Evolutionary conservation across 1,140 invertebrate genomes (phyloP), one percentile per base, ranked within the genome.

Genomic region (Pantala flavescens): DNA sequence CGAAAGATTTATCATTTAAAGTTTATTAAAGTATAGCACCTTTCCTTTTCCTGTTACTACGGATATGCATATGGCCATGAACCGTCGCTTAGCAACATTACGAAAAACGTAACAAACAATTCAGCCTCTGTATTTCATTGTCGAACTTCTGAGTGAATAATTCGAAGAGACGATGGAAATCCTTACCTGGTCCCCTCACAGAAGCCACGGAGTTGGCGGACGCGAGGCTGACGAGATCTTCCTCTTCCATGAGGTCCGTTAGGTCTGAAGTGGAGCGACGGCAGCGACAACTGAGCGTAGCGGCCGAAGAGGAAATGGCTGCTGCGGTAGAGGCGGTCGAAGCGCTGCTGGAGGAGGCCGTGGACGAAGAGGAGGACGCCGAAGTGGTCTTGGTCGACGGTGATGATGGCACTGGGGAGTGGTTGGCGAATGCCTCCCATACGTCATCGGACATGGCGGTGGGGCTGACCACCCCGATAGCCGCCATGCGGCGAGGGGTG

Each of bases 211-310:
- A 63, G 49, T 21, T 63, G 5, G 49, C 49, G 49, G 49, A 63
- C 49, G 49, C 49, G 16, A 63, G 49, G 49, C 49, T 63, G 5
- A 21, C 49, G 16, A 63, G 49, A 12, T 63, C 49, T 21, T 63
- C 74, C 23, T 75, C 74, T 71, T 75, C 76, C 72, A 71, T 43
- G n/a, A 76, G 74, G 28, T 76, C 76, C 43, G 76, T 76, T 1
- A 76, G 73, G 71, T 76, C 76, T 19, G 76, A 76, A 2, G 76
- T 76, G 24, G 76, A 76, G 7, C 76, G 42, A 0, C 76, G 74
- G 42, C 71, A 75, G 12, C 74, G 24, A 11, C 49, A 63, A 23
- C 23, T 72, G 5, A 72, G 71, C 49, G 49, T 63, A 5, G 49
- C 49, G 49, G 71, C 28, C 70, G 73, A 76, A 21, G 75, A 73